Conservation (phyloP, 2,888 invertebrate genomes). For the Cheilosia variabilis region DNA sequence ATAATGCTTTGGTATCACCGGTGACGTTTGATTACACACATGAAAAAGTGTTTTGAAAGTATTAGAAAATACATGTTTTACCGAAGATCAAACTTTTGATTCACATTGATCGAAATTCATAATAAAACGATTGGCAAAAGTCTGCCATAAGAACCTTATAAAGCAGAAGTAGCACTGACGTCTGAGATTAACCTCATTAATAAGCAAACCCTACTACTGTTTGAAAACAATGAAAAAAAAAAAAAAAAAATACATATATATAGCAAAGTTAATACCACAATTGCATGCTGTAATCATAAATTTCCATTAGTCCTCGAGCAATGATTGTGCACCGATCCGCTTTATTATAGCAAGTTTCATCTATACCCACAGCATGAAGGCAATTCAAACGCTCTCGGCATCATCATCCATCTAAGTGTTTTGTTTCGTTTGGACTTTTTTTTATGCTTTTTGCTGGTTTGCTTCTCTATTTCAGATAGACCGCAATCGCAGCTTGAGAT, state of each 20-base stretch:
- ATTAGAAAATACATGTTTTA: too few species aligned
- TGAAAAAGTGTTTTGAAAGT: too few species aligned
- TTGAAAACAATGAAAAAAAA: not conserved
- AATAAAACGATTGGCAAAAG: too few species aligned
- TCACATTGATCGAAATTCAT: too few species aligned
- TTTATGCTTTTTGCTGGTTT: not conserved
- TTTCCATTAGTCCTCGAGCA: constrained; percentile 58
- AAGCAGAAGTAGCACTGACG: too few species aligned
- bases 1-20: too few species aligned
- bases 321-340: constrained; percentile 29
- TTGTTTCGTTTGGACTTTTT: constrained; percentile 1
- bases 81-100: too few species aligned
- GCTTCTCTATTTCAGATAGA: constrained; percentile 41
- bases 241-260: not conserved
- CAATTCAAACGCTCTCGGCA: not conserved
- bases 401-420: constrained; percentile 12
- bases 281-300: constrained; percentile 49
- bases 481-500: constrained; percentile 41
- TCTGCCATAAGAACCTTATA: too few species aligned
- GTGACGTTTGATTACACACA: too few species aligned
- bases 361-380: not conserved
- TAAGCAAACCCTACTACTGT: not conserved
- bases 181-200: not conserved
- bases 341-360: constrained; percentile 8
- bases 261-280: constrained; percentile 12